These are phyloP conservation scores for Bucco capensis DNA, from an alignment of 2,113 vertebrate species.

Conservation along the genomic window DNA sequence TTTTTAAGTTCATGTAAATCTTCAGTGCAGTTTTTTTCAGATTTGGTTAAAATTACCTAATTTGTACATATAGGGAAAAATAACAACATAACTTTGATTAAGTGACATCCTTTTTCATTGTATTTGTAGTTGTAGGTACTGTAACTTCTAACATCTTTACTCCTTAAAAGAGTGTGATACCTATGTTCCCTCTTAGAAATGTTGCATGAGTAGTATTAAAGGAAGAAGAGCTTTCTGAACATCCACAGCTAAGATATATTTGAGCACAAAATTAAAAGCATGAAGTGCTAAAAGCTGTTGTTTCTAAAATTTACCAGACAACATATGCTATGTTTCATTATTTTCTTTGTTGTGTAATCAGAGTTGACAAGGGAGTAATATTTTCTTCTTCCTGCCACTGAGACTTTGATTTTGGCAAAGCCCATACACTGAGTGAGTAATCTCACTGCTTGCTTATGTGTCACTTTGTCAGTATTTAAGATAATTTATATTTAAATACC, in stretches of 20 bases:
- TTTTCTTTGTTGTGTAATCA: slow-evolving; percentile 46
- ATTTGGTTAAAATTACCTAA: neutral
- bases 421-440: neutral
- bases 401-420: slow-evolving; percentile 43
- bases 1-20: neutral
- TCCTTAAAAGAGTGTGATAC: neutral
- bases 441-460: neutral
- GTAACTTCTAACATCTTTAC: slow-evolving; percentile 19
- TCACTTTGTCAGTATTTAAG: neutral
- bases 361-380: slow-evolving; percentile 34
- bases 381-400: slow-evolving; percentile 39
- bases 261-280: slow-evolving; percentile 14
- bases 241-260: slow-evolving; percentile 7
- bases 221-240: neutral
- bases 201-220: slow-evolving; percentile 3
- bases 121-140: neutral
- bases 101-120: neutral
- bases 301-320: slow-evolving; percentile 49
- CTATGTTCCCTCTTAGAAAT: neutral
- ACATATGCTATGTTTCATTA: slow-evolving; percentile 42
- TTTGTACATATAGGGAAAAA: neutral
- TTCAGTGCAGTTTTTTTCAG: slow-evolving; percentile 5
- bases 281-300: slow-evolving; percentile 21
- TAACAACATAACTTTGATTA: neutral
- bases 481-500: slow-evolving; percentile 2